Base-by-base conservation (phyloP, 2,797 vertebrate species). In the Ataeniobius toweri region DNA sequence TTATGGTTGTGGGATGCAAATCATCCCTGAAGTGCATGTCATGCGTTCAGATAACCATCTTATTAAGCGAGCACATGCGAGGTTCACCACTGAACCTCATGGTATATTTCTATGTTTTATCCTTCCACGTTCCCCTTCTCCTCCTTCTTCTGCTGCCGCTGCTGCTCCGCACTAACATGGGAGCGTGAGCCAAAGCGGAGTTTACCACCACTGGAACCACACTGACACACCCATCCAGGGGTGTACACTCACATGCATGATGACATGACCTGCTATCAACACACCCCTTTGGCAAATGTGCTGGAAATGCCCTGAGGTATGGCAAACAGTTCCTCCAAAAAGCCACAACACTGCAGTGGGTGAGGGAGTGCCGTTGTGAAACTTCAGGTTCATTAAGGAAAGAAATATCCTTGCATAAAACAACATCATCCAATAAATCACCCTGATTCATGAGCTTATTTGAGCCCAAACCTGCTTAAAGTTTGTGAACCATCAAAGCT, bases 11-110 rank as follows among this genome's bases (percentile, higher is more conserved):
- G 71, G 70, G 79, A 81, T 76, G 85, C 82, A 75, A 75, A 77
- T 87, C 86, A 92, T 94, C 91, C 91, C 90, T 92, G 72, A 74
- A 71, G 50, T 44, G 31, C 69, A 26, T 82, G 92, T 94, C 93
- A 94, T 77, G 36, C 51, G 3, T 74, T 22, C 75, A 61, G 79
- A 70, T 85, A 92, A 83, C 81, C 84, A 80, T 74, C 80, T 74
- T 81, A 76, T 79, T 75, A 78, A 63, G 79, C 71, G 79, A 76
- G 69, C 78, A 79, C 71, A 71, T 6, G 68, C 80, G 82, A 90
- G 89, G 79, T 72, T 89, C 70, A 80, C 86, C 86, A 59, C 80
- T 18, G 22, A 68, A 36, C 78, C 63, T 44, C 31, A 22, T 50
- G 41, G 74, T 65, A 86, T 81, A 80, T 82, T 79, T 73, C 51